phyloP scores from a whole-genome alignment of 2,113 vertebrate species.

The Anthoscopus minutus region DNA sequence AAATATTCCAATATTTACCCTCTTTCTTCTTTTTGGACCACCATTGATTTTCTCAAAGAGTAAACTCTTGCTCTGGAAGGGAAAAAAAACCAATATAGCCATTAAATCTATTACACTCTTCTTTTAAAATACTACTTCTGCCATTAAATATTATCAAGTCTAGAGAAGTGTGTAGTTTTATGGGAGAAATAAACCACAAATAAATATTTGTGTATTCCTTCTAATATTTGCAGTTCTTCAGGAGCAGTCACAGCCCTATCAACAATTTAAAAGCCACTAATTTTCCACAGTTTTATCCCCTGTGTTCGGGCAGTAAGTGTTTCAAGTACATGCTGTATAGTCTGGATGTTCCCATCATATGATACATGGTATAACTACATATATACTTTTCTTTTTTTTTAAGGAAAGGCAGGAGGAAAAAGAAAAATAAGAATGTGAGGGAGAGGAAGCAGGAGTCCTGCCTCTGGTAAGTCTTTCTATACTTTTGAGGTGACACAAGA shows the following conservation, averaged over 20 bases:
- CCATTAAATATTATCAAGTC: conserved; percentile 39
- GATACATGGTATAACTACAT: not conserved
- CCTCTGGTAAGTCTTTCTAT: not conserved
- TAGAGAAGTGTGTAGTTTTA: conserved; percentile 21
- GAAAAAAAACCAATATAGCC: not conserved
- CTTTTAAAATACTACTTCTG: conserved; percentile 35
- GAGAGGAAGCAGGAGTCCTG: not conserved
- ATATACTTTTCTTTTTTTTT: not conserved
- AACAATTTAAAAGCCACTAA: conserved; percentile 14
- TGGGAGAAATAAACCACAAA: conserved; percentile 45
- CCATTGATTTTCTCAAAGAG: conserved; percentile 90
- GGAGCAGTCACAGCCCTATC: conserved; percentile 16
- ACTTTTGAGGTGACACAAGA: conserved; percentile 1
- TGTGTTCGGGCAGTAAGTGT: accelerated
- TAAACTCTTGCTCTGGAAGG: conserved; percentile 87
- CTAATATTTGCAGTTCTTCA: conserved; percentile 19
- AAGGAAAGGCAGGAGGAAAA: not conserved
- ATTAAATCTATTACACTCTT: conserved; percentile 27
- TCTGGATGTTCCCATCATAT: not conserved
- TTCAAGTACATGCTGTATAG: not conserved
- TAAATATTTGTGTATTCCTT: conserved; percentile 1
- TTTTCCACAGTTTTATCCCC: not conserved
- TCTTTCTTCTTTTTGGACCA: conserved; percentile 86
- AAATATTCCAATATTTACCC: conserved; percentile 75
- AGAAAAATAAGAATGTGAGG: not conserved